phyloP scores from a whole-genome alignment of 2,888 invertebrate species.

The Synanthedon formicaeformis region DNA sequence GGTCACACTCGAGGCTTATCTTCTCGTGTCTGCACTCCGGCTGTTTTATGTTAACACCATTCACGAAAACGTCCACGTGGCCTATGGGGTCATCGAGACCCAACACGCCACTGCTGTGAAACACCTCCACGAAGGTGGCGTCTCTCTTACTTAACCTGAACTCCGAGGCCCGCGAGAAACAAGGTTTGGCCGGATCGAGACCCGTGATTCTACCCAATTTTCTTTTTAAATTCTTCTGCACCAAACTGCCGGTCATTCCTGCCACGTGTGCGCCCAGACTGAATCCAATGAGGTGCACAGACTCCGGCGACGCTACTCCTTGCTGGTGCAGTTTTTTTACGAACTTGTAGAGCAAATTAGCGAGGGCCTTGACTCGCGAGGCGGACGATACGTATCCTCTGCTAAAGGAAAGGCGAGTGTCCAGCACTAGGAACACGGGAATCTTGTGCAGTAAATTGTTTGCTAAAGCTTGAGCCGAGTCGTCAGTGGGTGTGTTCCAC shows the following conservation, averaged over 20 bases:
- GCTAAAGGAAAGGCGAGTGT: slow-evolving; percentile 42
- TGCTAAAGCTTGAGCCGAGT: slow-evolving; percentile 37
- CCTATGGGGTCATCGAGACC: slow-evolving; percentile 45
- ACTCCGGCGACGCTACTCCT: slow-evolving; percentile 45
- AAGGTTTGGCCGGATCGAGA: slow-evolving; percentile 53
- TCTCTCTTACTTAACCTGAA: slow-evolving; percentile 31
- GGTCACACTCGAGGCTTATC: slow-evolving; percentile 47
- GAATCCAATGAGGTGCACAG: slow-evolving; percentile 72
- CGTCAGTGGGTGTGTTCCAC: slow-evolving; percentile 52
- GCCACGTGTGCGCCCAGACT: slow-evolving; percentile 75
- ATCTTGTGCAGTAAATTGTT: slow-evolving; percentile 32
- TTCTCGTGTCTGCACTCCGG: slow-evolving; percentile 39
- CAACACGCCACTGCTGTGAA: slow-evolving; percentile 51
- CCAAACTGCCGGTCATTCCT: slow-evolving; percentile 50
- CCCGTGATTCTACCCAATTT: slow-evolving; percentile 43
- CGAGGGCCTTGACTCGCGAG: slow-evolving; percentile 34
- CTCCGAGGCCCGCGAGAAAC: slow-evolving; percentile 29
- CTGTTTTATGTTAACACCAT: slow-evolving; percentile 41
- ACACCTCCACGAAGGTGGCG: slow-evolving; percentile 48
- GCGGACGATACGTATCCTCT: slow-evolving; percentile 47
- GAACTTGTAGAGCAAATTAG: slow-evolving; percentile 31
- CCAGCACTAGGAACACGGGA: slow-evolving; percentile 33
- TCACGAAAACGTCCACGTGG: slow-evolving; percentile 51
- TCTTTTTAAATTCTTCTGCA: slow-evolving; percentile 23
- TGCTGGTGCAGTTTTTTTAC: slow-evolving; percentile 25